Base-by-base conservation (phyloP, 2,888 invertebrate species). In the Metopia argyrocephala region DNA sequence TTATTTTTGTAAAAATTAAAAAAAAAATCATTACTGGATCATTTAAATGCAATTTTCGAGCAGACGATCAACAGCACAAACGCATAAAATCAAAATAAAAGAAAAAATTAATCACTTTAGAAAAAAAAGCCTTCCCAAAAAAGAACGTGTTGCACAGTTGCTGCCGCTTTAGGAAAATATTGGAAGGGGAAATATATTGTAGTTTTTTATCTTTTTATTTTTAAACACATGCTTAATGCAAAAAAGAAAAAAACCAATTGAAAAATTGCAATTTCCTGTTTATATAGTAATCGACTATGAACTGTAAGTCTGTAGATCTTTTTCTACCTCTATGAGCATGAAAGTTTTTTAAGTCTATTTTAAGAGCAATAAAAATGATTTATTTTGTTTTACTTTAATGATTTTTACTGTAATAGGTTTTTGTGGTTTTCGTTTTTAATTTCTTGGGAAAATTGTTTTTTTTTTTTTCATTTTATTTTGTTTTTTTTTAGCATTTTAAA, bases 241-340 rank as follows among this genome's bases (percentile, higher is more conserved):
- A n/a, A 12, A 38, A 3, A 38, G 38, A 12, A 12, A 12, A 38
- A 66, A 74, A 75, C 59, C 50, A 71, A 62, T 76, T 65, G 65
- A 61, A 81, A 81, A 81, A 78, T 75, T 78, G 56, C 74, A 56
- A 78, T 78, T 81, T 81, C 81, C 78, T 69, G 81, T 81, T 70
- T 69, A 59, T 69, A 18, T 62, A 50, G 38, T 27, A 46, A 27
- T n/a, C n/a, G n/a, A 38, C 15, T 12, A 9, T 38, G 3, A 38
- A 12, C n/a, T 31, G 38, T 38, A 38, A 9, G 12, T 38, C 15
- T 12, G 15, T 4, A 38, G n/a, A n/a, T n/a, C n/a, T n/a, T n/a
- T 38, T 9, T 15, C 15, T 38, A 6, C 12, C 38, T 38, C 15
- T 38, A 15, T 38, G 15, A 20, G 31, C 61, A 50, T 48, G 9